Percentiles rank a stretch among this genome's conserved stretches.
Evolutionary conservation across 2,113 vertebrate species (phyloP).

Genomic region (Hemiscyllium ocellatum): DNA sequence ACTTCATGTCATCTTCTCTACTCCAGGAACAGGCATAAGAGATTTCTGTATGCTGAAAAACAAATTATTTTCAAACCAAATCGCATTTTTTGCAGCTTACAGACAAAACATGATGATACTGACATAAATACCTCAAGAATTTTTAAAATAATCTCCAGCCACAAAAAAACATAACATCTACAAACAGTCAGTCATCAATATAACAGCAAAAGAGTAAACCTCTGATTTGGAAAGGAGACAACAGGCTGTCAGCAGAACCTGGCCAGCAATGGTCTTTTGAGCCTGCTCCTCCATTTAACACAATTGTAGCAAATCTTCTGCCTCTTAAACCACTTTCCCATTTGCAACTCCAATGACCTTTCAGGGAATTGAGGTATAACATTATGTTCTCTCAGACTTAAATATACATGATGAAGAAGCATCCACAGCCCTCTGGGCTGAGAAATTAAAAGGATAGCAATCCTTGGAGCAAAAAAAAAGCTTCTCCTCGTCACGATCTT

Average conservation of each 20-base stretch:
- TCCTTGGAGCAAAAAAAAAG: too few relatives aligned
- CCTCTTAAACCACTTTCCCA: neutral
- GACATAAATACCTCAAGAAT: neutral
- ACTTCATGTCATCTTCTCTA: neutral
- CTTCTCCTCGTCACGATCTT: too few relatives aligned
- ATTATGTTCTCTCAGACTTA: too few relatives aligned
- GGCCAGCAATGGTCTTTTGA: neutral
- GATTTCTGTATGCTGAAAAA: neutral
- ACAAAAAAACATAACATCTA: neutral
- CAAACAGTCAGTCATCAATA: too few relatives aligned
- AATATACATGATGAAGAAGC: too few relatives aligned
- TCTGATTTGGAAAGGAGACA: neutral
- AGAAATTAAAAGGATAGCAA: neutral
- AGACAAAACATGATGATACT: too few relatives aligned
- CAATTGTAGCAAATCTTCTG: neutral
- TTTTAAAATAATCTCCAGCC: neutral
- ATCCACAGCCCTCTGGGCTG: neutral
- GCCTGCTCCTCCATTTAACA: neutral
- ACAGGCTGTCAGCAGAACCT: neutral
- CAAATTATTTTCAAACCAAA: neutral
- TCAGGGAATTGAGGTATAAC: too few relatives aligned
- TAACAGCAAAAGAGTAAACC: neutral
- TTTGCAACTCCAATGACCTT: too few relatives aligned
- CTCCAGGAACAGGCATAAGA: neutral
- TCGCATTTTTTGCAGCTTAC: neutral